These are phyloP conservation scores for Piprites chloris DNA, from an alignment of 2,113 vertebrate species.

Conservation along the genomic window DNA sequence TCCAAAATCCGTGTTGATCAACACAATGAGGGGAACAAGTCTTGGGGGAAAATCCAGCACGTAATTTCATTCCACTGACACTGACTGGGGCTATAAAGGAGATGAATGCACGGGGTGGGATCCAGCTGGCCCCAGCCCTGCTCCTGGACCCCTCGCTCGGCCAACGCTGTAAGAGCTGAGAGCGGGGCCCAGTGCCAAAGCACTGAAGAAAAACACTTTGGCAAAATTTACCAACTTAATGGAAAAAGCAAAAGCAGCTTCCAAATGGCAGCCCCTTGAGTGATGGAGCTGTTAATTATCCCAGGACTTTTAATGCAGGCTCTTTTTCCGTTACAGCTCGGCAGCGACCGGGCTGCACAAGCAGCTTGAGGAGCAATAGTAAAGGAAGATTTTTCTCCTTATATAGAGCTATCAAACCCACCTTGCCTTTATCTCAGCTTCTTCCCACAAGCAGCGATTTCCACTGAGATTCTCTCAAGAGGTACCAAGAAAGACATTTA, in stretches of 20 bases:
- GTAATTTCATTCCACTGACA: constrained; percentile 32
- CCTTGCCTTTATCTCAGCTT: not conserved
- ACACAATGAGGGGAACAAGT: not conserved
- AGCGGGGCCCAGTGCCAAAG: not conserved
- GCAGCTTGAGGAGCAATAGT: not conserved
- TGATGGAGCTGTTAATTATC: constrained; percentile 54
- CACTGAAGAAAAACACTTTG: constrained; percentile 54
- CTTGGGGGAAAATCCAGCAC: constrained; percentile 1
- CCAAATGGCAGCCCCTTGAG: constrained; percentile 48
- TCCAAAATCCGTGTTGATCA: not conserved
- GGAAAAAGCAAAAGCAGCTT: constrained; percentile 65
- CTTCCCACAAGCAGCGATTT: not conserved
- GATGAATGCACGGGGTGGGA: not conserved
- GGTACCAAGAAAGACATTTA: not conserved
- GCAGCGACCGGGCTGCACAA: not conserved
- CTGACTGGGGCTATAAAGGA: not conserved
- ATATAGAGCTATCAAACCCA: constrained; percentile 22
- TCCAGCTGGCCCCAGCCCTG: constrained; percentile 49
- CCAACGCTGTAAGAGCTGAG: not conserved
- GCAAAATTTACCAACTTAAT: constrained; percentile 58
- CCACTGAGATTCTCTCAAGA: not conserved
- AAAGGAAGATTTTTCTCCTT: constrained; percentile 22
- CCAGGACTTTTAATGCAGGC: not conserved
- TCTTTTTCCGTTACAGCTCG: constrained; percentile 39
- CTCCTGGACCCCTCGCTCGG: not conserved